These are phyloP conservation scores for Idris sp. DNA, from an alignment of 1,140 invertebrate genomes.

Conservation along the genomic window DNA sequence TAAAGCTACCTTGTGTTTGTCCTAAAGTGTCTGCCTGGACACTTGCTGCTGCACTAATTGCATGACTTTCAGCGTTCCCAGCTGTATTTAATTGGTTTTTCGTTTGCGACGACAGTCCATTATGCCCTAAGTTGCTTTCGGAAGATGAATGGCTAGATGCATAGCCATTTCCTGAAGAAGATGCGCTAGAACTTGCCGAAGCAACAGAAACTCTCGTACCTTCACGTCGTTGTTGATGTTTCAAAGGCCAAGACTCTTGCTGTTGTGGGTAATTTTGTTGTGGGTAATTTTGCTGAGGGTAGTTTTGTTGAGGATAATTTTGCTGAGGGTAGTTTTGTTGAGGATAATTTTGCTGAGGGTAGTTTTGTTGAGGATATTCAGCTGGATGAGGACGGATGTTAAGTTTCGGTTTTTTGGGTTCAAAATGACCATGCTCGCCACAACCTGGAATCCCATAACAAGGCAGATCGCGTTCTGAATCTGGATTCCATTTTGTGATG, in stretches of 20 bases:
- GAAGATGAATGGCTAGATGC: constrained; percentile 63
- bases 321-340: constrained; percentile 23
- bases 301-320: constrained; percentile 10
- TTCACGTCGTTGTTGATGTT: constrained; percentile 12
- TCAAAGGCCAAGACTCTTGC: not conserved
- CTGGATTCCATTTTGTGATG: constrained; percentile 20
- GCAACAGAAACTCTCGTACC: constrained; percentile 52
- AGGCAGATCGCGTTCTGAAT: too few species aligned
- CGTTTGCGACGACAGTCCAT: constrained; percentile 42
- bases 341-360: constrained; percentile 3
- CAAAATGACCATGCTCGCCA: constrained; percentile 5
- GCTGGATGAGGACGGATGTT: constrained; percentile 6
- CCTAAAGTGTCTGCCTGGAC: constrained; percentile 48
- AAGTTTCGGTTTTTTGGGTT: constrained; percentile 3
- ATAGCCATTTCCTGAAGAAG: constrained; percentile 58
- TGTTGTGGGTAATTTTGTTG: constrained; percentile 17
- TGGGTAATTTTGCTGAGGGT: constrained; percentile 2
- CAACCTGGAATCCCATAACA: too few species aligned
- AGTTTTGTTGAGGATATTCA: constrained; percentile 16
- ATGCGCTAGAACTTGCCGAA: constrained; percentile 53
- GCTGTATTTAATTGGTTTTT: constrained; percentile 56
- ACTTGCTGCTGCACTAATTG: constrained; percentile 56
- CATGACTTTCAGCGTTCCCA: constrained; percentile 62
- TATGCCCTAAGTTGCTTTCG: constrained; percentile 53
- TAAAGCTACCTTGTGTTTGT: constrained; percentile 59